These are phyloP conservation scores for Ormyrus rosae DNA, from an alignment of 2,888 invertebrate species.

Conservation along the genomic window DNA sequence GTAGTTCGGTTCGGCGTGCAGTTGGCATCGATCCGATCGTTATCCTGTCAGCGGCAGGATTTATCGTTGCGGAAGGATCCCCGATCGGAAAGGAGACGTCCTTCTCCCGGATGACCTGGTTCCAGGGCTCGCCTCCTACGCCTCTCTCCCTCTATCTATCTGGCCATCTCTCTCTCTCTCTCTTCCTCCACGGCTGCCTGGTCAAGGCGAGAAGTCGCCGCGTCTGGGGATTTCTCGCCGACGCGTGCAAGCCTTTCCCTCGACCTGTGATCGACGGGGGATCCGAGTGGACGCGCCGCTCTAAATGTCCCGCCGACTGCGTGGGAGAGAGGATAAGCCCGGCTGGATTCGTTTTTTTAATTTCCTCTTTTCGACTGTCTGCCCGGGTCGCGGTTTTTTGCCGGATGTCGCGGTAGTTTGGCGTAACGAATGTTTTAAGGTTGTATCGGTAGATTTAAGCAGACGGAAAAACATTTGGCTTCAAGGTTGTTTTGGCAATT, in stretches of 20 bases:
- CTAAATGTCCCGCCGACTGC: neutral
- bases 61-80: conserved; percentile 57
- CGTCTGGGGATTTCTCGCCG: conserved; percentile 54
- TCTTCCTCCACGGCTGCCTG: conserved; percentile 47
- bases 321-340: neutral
- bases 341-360: neutral
- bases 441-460: no score
- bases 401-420: no score
- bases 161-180: conserved; percentile 15
- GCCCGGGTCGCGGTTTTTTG: no score
- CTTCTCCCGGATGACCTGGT: conserved; percentile 56
- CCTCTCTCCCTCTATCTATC: conserved; percentile 38
- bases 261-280: conserved; percentile 10
- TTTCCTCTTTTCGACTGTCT: neutral
- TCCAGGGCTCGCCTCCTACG: conserved; percentile 21
- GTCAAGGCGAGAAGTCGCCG: conserved; percentile 48
- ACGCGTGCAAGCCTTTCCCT: conserved; percentile 47
- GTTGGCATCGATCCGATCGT: conserved; percentile 55
- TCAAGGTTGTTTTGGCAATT: no score
- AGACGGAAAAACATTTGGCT: no score
- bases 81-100: conserved; percentile 54
- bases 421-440: no score
- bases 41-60: conserved; percentile 53
- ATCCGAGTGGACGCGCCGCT: neutral
- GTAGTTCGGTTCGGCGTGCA: conserved; percentile 37